Evolutionary conservation across 2,113 vertebrate species (phyloP).

Genomic region (Muntiacus reevesi): DNA sequence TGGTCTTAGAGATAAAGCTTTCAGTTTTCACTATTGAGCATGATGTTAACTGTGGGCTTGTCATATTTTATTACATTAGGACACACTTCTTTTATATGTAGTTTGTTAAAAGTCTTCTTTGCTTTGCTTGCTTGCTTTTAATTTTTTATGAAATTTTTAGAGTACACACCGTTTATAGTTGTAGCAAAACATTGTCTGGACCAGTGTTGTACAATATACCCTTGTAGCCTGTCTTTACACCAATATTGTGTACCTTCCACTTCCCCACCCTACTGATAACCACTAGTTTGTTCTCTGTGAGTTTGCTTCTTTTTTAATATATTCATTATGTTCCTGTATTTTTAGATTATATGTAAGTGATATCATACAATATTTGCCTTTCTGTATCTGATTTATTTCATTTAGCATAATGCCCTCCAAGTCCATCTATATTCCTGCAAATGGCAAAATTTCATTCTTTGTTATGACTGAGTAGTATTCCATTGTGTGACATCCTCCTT

Average conservation of each 20-base stretch:
- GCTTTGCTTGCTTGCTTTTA: neutral
- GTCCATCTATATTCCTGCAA: neutral
- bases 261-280: neutral
- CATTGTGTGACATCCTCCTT: neutral
- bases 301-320: neutral
- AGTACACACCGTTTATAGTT: neutral
- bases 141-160: neutral
- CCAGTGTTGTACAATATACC: neutral
- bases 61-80: neutral
- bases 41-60: neutral
- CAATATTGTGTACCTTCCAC: neutral
- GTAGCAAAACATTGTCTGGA: neutral
- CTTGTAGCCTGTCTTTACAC: neutral
- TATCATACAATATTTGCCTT: neutral
- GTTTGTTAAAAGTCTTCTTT: neutral
- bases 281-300: neutral
- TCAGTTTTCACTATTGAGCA: neutral
- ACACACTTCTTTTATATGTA: neutral
- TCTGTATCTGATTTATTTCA: neutral
- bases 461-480: neutral
- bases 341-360: neutral
- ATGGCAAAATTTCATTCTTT: neutral
- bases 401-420: neutral
- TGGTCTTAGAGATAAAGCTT: neutral
- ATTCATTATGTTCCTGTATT: neutral